A percentile compares a stretch with the other conserved stretches of the same genome.
These are phyloP conservation scores for Pelusios castaneus DNA, from an alignment of 2,113 vertebrate species.

Conservation along the genomic window DNA sequence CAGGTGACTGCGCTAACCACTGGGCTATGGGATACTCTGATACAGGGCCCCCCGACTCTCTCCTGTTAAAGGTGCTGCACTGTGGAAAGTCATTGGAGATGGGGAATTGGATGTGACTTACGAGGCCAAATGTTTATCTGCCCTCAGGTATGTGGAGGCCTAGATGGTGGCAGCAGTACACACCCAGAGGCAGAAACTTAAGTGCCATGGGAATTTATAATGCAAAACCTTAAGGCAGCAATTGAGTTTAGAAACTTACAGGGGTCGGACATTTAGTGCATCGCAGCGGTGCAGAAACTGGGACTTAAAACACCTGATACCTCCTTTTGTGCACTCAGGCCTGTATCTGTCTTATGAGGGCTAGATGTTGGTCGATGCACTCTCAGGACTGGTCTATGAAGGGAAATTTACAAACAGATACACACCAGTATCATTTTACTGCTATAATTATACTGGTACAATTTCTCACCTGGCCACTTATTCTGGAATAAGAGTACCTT, in stretches of 20 bases:
- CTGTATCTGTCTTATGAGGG: neutral
- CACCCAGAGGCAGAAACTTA: neutral
- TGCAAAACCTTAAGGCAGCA: neutral
- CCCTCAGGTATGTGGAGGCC: neutral
- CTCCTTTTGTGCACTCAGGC: neutral
- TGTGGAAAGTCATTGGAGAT: neutral
- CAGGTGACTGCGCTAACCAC: neutral
- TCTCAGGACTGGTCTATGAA: neutral
- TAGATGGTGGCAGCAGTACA: neutral
- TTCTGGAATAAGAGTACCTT: neutral
- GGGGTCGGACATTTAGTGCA: neutral
- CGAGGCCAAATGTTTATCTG: neutral
- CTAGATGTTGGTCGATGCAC: neutral
- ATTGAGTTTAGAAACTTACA: neutral
- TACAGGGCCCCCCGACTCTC: neutral
- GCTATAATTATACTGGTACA: fast-evolving
- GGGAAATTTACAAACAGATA: neutral
- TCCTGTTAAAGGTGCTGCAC: neutral
- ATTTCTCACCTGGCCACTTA: fast-evolving
- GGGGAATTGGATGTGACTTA: neutral
- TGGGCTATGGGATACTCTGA: neutral
- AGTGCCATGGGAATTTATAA: neutral
- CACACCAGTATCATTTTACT: neutral
- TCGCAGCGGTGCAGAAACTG: neutral
- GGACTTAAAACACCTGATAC: neutral